A percentile compares a stretch with the other conserved stretches of the same genome.
These are phyloP conservation scores for Leptopterna dolabrata DNA, from an alignment of 2,888 invertebrate species.

Conservation along the genomic window DNA sequence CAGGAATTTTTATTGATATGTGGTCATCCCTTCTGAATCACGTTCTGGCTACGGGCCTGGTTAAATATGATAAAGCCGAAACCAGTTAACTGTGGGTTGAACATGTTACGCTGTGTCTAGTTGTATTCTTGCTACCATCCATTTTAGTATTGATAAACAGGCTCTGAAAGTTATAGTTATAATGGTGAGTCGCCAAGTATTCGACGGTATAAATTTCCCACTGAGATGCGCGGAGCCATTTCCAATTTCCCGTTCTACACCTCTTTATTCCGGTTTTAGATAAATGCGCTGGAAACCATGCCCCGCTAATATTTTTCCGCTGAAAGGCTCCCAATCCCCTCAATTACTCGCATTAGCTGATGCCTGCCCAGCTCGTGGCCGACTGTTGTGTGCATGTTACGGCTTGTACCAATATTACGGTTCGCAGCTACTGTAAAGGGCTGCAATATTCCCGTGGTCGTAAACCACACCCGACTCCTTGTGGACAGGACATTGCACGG, in stretches of 20 bases:
- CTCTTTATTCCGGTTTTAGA: neutral
- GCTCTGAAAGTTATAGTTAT: too few relatives aligned
- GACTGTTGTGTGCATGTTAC: conserved; percentile 45
- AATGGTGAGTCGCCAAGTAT: too few relatives aligned
- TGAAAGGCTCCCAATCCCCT: conserved; percentile 3
- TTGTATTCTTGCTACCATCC: too few relatives aligned
- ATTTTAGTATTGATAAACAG: too few relatives aligned
- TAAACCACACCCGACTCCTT: conserved; percentile 52
- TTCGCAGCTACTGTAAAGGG: conserved; percentile 11
- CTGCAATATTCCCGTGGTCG: conserved; percentile 42
- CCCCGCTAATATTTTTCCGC: conserved; percentile 5
- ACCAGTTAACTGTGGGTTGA: too few relatives aligned
- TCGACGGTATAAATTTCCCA: too few relatives aligned
- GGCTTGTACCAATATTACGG: conserved; percentile 39
- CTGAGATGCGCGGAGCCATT: too few relatives aligned
- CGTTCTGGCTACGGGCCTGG: too few relatives aligned
- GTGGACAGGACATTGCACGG: conserved; percentile 52
- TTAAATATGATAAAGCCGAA: too few relatives aligned
- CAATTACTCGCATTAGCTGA: conserved; percentile 33
- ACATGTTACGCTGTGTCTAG: too few relatives aligned
- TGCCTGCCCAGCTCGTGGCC: conserved; percentile 9
- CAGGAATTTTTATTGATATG: too few relatives aligned
- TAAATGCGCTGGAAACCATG: neutral
- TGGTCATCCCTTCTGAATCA: too few relatives aligned
- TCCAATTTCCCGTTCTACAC: neutral